Percentiles rank a stretch among this genome's conserved stretches.
Evolutionary conservation across 2,113 vertebrate genomes (phyloP).

Genomic region (Trogon surrucura): DNA sequence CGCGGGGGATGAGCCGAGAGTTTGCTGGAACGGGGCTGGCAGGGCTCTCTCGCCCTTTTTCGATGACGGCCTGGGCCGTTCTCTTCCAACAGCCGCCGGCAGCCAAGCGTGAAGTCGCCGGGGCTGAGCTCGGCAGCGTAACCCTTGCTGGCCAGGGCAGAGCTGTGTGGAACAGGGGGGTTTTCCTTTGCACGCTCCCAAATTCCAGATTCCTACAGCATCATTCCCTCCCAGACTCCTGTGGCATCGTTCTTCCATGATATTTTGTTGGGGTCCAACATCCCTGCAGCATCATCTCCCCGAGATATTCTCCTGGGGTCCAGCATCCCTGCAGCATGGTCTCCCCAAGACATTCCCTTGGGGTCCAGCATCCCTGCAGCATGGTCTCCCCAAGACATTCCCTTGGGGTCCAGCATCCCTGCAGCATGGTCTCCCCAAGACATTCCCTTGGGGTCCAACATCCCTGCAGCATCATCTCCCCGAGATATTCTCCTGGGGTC

Average conservation of each 20-base stretch:
- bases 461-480: not conserved
- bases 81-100: not conserved
- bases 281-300: not conserved
- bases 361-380: not conserved
- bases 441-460: not conserved
- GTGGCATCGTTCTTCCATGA: not conserved
- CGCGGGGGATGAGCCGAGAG: not conserved
- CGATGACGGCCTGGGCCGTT: not conserved
- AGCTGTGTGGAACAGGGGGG: rapidly evolving
- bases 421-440: not conserved
- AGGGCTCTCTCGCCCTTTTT: not conserved
- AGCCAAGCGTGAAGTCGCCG: slow-evolving; percentile 32
- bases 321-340: not conserved
- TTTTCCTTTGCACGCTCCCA: not conserved
- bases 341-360: not conserved
- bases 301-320: not conserved
- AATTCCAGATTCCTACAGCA: not conserved
- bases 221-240: rapidly evolving
- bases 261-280: not conserved
- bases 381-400: not conserved
- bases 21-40: not conserved
- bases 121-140: not conserved
- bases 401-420: not conserved
- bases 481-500: not conserved
- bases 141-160: slow-evolving; percentile 37